A percentile compares a stretch with the other conserved stretches of the same genome.
phyloP scores from a whole-genome alignment of 2,797 vertebrate species.

The Sebastes paucispinis region DNA sequence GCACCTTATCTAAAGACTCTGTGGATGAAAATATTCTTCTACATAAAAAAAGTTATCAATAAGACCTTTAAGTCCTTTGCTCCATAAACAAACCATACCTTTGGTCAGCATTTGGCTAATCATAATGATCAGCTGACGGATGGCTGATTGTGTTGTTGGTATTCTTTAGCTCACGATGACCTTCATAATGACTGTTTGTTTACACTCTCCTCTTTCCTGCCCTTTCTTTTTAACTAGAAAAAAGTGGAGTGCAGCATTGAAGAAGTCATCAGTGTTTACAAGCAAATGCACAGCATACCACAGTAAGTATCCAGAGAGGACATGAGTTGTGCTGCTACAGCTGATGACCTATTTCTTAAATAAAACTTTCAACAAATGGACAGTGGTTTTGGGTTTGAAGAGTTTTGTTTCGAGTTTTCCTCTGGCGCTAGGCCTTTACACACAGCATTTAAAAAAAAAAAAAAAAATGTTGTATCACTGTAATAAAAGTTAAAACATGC shows the following conservation, averaged over 20 bases:
- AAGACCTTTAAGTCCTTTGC: background rate
- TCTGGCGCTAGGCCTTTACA: background rate
- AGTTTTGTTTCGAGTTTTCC: background rate
- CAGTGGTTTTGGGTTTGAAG: background rate
- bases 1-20: too few relatives aligned
- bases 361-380: background rate
- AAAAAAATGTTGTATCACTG: background rate
- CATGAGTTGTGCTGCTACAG: rapidly evolving
- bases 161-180: background rate
- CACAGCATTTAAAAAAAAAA: background rate
- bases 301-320: slow-evolving; percentile 76
- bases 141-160: background rate
- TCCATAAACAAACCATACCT: background rate
- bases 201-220: background rate
- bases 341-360: background rate
- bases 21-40: too few relatives aligned
- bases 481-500: background rate
- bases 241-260: slow-evolving; percentile 90
- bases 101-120: background rate
- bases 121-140: too few relatives aligned
- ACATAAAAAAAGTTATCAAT: background rate
- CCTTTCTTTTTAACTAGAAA: slow-evolving; percentile 76
- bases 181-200: background rate
- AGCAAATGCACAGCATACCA: slow-evolving; percentile 83
- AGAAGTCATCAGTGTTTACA: slow-evolving; percentile 87